Base-by-base conservation (phyloP, 2,797 vertebrate genomes). In the Vireo griseus region DNA sequence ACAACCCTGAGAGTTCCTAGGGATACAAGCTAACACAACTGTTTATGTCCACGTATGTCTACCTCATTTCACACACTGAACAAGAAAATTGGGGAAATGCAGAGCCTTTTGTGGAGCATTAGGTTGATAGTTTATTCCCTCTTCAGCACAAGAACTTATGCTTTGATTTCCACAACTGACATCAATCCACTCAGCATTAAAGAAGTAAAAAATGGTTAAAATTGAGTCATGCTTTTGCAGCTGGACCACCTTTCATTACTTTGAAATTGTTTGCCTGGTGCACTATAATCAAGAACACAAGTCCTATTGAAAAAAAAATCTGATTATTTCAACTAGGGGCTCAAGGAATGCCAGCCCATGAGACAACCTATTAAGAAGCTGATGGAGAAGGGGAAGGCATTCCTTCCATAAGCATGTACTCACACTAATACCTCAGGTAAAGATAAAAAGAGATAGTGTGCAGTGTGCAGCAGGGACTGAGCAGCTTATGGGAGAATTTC, bases 241-340 rank as follows among this genome's bases (percentile, higher is more conserved):
- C 39, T 74, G 31, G 20, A 10, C 54, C 28, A 66, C 4, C 45
- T 58, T 58, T 61, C 31, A 35, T 42, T 58, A 85, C 33, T 83
- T 47, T 44, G 61, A 88, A 57, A 88, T 19, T 47, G 33, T 63
- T 79, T 76, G 48, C 21, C 22, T 85, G 17, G 39, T 28, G n/a
- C 26, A 45, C 15, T 69, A 18, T n/a, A 73, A 80, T 39, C 28
- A 84, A 80, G 45, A 89, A 67, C 26, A 58, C 8, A 16, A 22
- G 29, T 13, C 16, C 19, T 47, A 73, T 0, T 40, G 35, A 67
- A 93, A 42, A 39, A 35, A 62, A 48, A 40, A 50, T 1, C 0
- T 24, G 11, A 22, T 39, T 68, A 76, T 79, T 94, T 87, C 45
- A 79, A 50, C 37, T 52, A 65, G 42, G 18, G 18, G 11, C 28